Conservation (phyloP, 2,888 invertebrate species). For the Geotrupes spiniger region DNA sequence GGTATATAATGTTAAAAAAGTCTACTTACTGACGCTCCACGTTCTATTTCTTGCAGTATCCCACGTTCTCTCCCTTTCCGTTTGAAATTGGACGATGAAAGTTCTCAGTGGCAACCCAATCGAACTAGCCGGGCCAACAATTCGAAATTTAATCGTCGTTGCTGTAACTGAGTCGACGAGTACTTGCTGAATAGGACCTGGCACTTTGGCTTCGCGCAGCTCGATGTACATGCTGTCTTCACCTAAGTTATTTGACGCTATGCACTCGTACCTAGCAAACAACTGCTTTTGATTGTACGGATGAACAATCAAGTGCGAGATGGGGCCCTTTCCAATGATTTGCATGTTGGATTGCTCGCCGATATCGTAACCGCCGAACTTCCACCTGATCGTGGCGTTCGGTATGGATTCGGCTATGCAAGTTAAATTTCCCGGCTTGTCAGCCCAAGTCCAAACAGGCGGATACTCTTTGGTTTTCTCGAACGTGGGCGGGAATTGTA, state of each 20-base stretch:
- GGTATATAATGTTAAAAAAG: conserved; percentile 10
- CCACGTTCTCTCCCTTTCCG: conserved; percentile 67
- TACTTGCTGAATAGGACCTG: conserved; percentile 64
- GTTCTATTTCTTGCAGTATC: conserved; percentile 66
- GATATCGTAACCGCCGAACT: conserved; percentile 49
- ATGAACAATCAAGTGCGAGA: conserved; percentile 67
- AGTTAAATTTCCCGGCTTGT: conserved; percentile 76
- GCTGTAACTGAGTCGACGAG: conserved; percentile 72
- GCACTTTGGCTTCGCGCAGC: conserved; percentile 71
- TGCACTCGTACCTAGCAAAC: conserved; percentile 76
- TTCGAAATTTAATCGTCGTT: conserved; percentile 78
- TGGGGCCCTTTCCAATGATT: conserved; percentile 67
- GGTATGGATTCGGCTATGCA: conserved; percentile 86
- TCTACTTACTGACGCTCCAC: conserved; percentile 66
- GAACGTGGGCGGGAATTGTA: conserved; percentile 81
- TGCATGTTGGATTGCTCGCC: conserved; percentile 55
- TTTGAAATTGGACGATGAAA: conserved; percentile 73
- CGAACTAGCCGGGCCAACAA: conserved; percentile 71
- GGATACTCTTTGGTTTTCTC: conserved; percentile 65
- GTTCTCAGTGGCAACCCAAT: conserved; percentile 74
- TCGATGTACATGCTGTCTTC: conserved; percentile 64
- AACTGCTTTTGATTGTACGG: conserved; percentile 63
- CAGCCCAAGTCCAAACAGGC: conserved; percentile 82
- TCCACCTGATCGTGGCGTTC: conserved; percentile 89
- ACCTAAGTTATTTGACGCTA: conserved; percentile 76